Evolutionary conservation across 2,888 invertebrate species (phyloP), one percentile per base, ranked within the genome.

Genomic region (Petrolisthes manimaculis): DNA sequence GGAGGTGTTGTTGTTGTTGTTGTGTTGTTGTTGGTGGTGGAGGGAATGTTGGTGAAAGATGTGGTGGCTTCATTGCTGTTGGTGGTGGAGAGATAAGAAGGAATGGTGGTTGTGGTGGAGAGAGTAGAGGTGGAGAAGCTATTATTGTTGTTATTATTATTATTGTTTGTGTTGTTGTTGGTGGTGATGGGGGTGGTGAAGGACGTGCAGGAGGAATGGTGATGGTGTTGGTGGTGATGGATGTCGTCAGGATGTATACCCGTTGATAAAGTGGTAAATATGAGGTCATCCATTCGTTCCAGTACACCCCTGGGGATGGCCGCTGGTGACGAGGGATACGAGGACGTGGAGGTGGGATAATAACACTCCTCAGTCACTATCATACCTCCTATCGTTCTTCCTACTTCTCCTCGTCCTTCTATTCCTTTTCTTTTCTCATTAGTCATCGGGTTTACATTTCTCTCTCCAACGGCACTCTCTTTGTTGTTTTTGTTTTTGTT

Each of bases 241-340:
- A n/a, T n/a, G n/a, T n/a, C n/a, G n/a, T n/a, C n/a, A n/a, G n/a
- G 79, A 8, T 8, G 54, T 80, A 12, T 75, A n/a, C 18, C 51
- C 5, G 74, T 14, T 78, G 88, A 81, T 4, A 80, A 56, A 9
- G 75, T 75, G 37, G 55, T 74, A 77, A 71, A 61, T n/a, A 88
- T 84, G 21, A 88, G 81, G 71, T 88, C 80, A 21, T 88, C 88
- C 88, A 88, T 80, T 4, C 88, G 67, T 75, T 84, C 53, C 81
- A 88, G 67, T 61, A 88, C 88, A 14, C 75, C 84, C 24, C 75
- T 80, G 55, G 8, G 4, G n/a, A 84, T 71, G 5, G 56, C 80
- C 3, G 84, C 81, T 18, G 86, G 69, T 18, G 84, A 51, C 2
- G 87, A 80, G 12, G 71, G 79, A 6, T 51, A 55, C 5, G 78